Evolutionary conservation across 2,888 invertebrate species (phyloP), one percentile per base, ranked within the genome.

Genomic region (Athrips mouffetella): DNA sequence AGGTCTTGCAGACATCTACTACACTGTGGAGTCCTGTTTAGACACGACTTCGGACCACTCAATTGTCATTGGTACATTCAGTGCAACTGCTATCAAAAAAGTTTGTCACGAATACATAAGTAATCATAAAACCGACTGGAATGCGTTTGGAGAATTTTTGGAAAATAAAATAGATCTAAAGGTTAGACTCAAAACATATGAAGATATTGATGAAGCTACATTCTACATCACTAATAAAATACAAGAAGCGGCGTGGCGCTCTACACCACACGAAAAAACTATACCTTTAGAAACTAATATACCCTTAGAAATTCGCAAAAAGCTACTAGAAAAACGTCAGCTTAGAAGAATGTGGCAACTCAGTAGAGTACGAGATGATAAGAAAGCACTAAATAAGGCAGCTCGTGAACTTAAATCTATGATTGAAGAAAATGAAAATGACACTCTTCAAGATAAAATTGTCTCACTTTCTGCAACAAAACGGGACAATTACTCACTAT

Each of bases 161-260:
- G 27, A 15, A 13, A 16, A 25, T 4, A 15, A 16, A 6, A 27
- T 27, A 5, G 11, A 41, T 15, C 16, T 41, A 15, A 41, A 27
- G 8, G 27, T 41, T 2, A 7, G 2, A 6, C 20, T 42, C 15
- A 47, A 30, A 46, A 33, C 27, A 35, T 10, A 33, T 5, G 18
- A 29, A 27, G 31, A 31, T 13, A 45, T 49, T 27, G 45, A 49
- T 16, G 23, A 50, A 41, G 41, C 27, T 18, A 15, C 31, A 29
- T 20, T 10, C 6, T 15, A 27, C n/a, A 27, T 41, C 2, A 41
- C 13, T 10, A 25, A 27, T 13, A 7, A 3, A 8, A 41, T 41
- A 10, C 41, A 41, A 15, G 15, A 27, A 16, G 27, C 27, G 2
- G 25, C 27, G 4, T 41, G 29, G 41, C 8, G 7, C 2, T n/a